Conservation (phyloP, 2,888 invertebrate species). For the Pachycephus smyrnensis region DNA sequence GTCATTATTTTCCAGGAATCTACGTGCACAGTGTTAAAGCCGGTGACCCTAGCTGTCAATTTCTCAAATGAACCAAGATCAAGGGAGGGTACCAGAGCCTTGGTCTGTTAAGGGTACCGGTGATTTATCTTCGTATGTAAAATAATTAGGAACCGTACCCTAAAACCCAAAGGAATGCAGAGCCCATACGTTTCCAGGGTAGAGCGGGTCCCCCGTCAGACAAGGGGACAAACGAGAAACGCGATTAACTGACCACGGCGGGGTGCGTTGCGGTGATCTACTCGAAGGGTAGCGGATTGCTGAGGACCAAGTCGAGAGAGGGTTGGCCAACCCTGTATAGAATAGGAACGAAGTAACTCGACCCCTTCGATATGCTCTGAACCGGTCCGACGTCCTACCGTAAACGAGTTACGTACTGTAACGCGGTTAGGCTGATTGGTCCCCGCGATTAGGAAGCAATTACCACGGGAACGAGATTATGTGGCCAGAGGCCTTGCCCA, state of each 20-base stretch:
- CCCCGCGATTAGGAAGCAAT: conserved; percentile 49
- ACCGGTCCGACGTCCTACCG: conserved; percentile 30
- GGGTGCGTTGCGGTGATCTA: conserved; percentile 23
- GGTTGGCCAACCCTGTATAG: conserved; percentile 9
- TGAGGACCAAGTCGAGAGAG: conserved; percentile 23
- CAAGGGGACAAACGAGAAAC: conserved; percentile 33
- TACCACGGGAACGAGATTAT: conserved; percentile 46
- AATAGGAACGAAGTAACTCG: conserved; percentile 10
- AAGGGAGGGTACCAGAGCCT: neutral
- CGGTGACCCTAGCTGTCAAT: neutral
- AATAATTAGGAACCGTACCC: conserved; percentile 4
- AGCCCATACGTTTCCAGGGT: neutral
- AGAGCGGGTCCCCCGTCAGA: neutral
- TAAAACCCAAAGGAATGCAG: conserved; percentile 2
- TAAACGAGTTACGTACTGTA: conserved; percentile 44
- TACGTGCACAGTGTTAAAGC: neutral
- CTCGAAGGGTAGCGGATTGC: conserved; percentile 22
- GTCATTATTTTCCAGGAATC: neutral
- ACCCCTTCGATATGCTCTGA: conserved; percentile 17
- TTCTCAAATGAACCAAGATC: neutral
- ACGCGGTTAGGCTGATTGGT: conserved; percentile 50
- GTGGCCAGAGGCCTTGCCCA: conserved; percentile 34
- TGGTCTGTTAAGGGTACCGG: neutral
- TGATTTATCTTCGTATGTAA: conserved; percentile 9
- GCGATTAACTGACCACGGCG: conserved; percentile 31